phyloP scores from a whole-genome alignment of 2,113 vertebrate genomes.

The Spea bombifrons region DNA sequence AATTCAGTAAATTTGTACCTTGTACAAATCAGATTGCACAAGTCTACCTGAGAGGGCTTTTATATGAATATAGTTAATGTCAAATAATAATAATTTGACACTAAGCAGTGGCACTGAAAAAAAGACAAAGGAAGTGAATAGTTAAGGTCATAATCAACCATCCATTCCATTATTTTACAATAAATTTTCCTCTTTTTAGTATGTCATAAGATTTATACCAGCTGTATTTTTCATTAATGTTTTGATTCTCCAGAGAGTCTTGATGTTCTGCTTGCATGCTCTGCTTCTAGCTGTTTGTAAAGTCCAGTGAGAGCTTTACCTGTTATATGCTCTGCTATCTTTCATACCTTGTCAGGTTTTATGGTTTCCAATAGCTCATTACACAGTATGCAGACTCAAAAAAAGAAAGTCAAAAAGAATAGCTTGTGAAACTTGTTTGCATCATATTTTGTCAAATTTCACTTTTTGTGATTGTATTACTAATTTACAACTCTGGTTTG shows the following conservation, averaged over 20 bases:
- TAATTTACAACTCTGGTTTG: too few relatives aligned
- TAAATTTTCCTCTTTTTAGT: conserved; percentile 19
- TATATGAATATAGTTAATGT: too few relatives aligned
- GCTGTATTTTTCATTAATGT: conserved; percentile 32
- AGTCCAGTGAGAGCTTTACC: conserved; percentile 37
- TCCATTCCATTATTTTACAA: conserved; percentile 18
- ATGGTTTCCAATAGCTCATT: conserved; percentile 29
- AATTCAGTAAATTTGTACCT: too few relatives aligned
- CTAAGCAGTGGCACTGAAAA: too few relatives aligned
- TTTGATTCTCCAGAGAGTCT: conserved; percentile 22
- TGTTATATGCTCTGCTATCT: conserved; percentile 21
- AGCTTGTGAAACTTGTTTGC: conserved; percentile 1
- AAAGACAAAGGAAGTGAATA: too few relatives aligned
- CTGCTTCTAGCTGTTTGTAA: conserved; percentile 38
- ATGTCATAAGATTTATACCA: conserved; percentile 4
- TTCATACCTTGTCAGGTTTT: conserved; percentile 34
- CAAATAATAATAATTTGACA: too few relatives aligned
- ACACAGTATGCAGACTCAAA: conserved; percentile 19
- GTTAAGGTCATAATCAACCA: too few relatives aligned
- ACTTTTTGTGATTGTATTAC: too few relatives aligned
- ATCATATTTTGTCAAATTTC: too few relatives aligned
- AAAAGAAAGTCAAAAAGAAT: conserved; percentile 37
- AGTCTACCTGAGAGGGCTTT: too few relatives aligned
- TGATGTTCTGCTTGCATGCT: conserved; percentile 27
- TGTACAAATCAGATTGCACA: too few relatives aligned